phyloP scores from a whole-genome alignment of 2,888 invertebrate species.

The Chloromyia formosa region DNA sequence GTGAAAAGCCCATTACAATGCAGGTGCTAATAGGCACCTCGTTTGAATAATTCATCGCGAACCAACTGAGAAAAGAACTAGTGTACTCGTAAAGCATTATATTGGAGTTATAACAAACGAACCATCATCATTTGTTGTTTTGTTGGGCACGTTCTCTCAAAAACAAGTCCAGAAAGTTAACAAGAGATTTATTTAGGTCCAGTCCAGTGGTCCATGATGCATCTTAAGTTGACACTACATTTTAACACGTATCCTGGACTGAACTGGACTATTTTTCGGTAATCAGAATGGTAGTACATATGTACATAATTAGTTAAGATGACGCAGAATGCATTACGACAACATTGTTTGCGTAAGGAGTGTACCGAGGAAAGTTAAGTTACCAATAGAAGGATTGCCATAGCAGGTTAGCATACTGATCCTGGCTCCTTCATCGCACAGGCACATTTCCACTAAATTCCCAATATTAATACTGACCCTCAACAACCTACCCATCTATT shows the following conservation, averaged over 20 bases:
- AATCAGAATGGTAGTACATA: background rate
- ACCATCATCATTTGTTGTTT: background rate
- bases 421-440: too few species aligned
- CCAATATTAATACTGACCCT: too few species aligned
- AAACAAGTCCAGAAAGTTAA: background rate
- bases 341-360: background rate
- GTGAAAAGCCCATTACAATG: slow-evolving; percentile 29
- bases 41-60: slow-evolving; percentile 27
- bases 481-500: too few species aligned
- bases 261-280: background rate
- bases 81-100: too few species aligned
- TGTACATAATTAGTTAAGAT: background rate
- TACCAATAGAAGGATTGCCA: background rate
- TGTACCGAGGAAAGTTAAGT: background rate
- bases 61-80: background rate
- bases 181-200: background rate
- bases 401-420: too few species aligned
- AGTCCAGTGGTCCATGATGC: background rate
- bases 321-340: background rate
- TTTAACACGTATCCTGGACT: background rate
- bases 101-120: background rate
- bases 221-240: slow-evolving; percentile 4
- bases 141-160: slow-evolving; percentile 10
- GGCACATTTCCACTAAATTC: too few species aligned
- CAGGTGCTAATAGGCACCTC: slow-evolving; percentile 26